Percentiles rank a stretch among this genome's conserved stretches.
These are phyloP conservation scores for Manis crassicaudata DNA, from an alignment of 2,797 vertebrate species.

Conservation along the genomic window DNA sequence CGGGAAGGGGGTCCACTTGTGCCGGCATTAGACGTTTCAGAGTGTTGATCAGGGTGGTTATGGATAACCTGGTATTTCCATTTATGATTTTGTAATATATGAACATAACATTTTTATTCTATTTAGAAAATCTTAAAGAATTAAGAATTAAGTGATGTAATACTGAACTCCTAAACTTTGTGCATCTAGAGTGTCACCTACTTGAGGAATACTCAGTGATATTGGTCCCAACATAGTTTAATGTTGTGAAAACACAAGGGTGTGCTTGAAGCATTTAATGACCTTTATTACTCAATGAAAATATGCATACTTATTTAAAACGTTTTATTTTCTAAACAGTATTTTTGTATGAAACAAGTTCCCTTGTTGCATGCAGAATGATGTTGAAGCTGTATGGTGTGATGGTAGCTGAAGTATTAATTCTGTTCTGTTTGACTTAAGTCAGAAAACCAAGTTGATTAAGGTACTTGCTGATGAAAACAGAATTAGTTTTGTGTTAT, in stretches of 20 bases:
- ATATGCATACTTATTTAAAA: neutral
- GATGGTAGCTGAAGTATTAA: too few relatives aligned
- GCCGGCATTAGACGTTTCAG: too few relatives aligned
- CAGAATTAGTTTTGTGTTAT: neutral
- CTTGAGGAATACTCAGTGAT: accelerated
- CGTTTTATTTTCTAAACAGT: too few relatives aligned
- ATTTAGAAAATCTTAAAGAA: neutral
- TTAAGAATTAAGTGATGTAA: neutral
- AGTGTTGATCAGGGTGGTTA: neutral
- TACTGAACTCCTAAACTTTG: neutral
- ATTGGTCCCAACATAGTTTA: neutral
- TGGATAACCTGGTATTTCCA: neutral
- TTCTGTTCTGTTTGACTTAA: neutral
- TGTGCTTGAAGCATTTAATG: neutral
- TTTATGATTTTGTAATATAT: neutral
- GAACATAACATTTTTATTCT: neutral
- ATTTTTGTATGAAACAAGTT: too few relatives aligned
- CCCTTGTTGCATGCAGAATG: too few relatives aligned
- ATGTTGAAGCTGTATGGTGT: too few relatives aligned
- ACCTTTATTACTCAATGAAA: neutral
- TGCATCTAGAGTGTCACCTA: neutral
- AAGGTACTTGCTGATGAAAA: neutral
- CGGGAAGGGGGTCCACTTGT: accelerated
- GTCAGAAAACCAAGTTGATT: neutral
- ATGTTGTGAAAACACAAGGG: neutral